Conservation (phyloP, 2,113 vertebrate species). For the Cyphomyrus plagiostoma region DNA sequence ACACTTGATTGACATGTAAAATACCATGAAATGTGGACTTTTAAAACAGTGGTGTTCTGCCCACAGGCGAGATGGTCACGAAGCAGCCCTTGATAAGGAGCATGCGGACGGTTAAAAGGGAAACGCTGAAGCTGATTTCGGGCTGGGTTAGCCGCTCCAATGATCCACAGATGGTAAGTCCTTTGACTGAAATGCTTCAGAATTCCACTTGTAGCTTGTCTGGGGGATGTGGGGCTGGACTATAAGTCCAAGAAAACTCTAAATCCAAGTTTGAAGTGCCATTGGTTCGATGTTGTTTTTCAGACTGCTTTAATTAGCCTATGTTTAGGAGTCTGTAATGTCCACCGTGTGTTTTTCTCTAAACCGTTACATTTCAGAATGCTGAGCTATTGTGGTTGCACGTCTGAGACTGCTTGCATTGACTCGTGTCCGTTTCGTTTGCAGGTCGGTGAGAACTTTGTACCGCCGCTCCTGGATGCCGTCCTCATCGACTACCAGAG, state of each 20-base stretch:
- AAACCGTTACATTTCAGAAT: background rate
- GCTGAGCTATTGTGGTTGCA: background rate
- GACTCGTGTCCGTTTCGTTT: background rate
- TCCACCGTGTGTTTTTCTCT: background rate
- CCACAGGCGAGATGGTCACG: slow-evolving; percentile 93
- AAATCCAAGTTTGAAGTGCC: background rate
- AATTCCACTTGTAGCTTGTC: background rate
- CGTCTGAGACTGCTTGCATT: background rate
- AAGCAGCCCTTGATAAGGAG: slow-evolving; percentile 96
- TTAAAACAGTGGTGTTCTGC: background rate
- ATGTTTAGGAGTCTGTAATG: background rate
- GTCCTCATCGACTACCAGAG: slow-evolving; percentile 99
- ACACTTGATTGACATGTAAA: background rate
- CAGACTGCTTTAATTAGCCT: background rate
- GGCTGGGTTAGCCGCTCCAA: slow-evolving; percentile 98
- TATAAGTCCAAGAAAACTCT: background rate
- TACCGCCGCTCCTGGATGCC: slow-evolving; percentile 90
- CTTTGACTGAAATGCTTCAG: background rate
- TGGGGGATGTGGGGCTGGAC: background rate
- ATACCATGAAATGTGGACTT: background rate
- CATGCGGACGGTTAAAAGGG: slow-evolving; percentile 98
- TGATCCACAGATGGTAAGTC: slow-evolving; percentile 94
- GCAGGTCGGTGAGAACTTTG: slow-evolving; percentile 97
- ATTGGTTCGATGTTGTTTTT: background rate
- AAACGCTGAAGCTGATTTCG: slow-evolving; percentile 96